These are phyloP conservation scores for Labroides dimidiatus DNA, from an alignment of 2,797 vertebrate species.

Conservation along the genomic window DNA sequence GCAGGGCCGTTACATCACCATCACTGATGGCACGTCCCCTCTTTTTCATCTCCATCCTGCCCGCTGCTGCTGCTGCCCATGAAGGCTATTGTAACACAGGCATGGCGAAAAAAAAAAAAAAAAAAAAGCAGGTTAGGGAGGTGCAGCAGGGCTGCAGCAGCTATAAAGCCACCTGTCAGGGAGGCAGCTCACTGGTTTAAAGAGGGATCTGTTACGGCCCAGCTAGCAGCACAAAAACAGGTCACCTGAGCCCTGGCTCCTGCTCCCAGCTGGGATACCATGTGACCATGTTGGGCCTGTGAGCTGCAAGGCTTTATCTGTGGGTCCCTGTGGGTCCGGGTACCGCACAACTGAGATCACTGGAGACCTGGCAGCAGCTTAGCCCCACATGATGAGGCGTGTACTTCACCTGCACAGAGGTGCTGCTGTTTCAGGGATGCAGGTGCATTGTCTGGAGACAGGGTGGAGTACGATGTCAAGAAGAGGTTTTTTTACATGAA, in stretches of 20 bases:
- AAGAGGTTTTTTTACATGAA: constrained; percentile 3
- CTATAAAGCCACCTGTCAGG: constrained; percentile 71
- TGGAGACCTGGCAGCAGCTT: constrained; percentile 38
- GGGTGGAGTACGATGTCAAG: too few relatives aligned
- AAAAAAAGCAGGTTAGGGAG: constrained; percentile 25
- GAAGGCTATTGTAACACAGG: constrained; percentile 33
- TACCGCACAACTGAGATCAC: constrained; percentile 64
- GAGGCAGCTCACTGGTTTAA: constrained; percentile 58
- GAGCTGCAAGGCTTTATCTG: constrained; percentile 58
- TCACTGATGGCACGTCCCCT: constrained; percentile 40
- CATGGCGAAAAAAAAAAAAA: constrained; percentile 53
- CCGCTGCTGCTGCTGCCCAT: background rate
- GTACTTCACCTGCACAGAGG: constrained; percentile 18
- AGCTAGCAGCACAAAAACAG: constrained; percentile 77
- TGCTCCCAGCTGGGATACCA: constrained; percentile 73
- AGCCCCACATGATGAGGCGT: constrained; percentile 29
- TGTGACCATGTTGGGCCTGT: constrained; percentile 62
- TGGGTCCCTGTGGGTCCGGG: constrained; percentile 64
- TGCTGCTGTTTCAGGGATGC: constrained; percentile 35
- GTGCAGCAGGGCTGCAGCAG: constrained; percentile 35
- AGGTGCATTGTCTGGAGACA: constrained; percentile 40
- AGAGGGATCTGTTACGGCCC: constrained; percentile 76
- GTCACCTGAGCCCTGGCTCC: constrained; percentile 80
- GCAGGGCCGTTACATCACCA: constrained; percentile 68
- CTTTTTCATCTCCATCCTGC: constrained; percentile 23